Conservation (phyloP, 1,140 invertebrate species). For the Drosophila dunni region DNA sequence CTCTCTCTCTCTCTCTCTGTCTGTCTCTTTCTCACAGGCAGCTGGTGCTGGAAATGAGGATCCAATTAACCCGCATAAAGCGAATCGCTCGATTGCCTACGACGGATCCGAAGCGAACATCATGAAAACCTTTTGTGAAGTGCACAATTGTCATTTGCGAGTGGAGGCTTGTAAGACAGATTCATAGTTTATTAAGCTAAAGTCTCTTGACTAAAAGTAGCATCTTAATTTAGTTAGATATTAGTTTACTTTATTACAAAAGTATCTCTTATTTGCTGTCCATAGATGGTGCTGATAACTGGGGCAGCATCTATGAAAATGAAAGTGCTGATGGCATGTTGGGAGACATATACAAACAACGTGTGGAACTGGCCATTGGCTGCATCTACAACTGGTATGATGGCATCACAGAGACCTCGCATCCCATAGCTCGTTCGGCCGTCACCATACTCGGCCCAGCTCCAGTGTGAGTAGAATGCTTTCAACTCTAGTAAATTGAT, state of each 20-base stretch:
- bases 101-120: conserved; percentile 75
- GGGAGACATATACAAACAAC: conserved; percentile 73
- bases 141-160: conserved; percentile 74
- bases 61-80: conserved; percentile 58
- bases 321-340: conserved; percentile 67
- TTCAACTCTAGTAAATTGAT: neutral
- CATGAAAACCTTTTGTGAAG: conserved; percentile 72
- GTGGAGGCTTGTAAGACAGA: conserved; percentile 68
- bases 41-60: conserved; percentile 71
- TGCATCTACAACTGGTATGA: conserved; percentile 83
- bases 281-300: conserved; percentile 78
- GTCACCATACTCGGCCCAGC: conserved; percentile 77
- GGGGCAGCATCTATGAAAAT: conserved; percentile 79
- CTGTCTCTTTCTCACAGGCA: conserved; percentile 36
- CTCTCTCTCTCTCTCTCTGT: neutral
- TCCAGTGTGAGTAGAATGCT: conserved; percentile 50
- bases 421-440: conserved; percentile 72
- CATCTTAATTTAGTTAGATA: neutral
- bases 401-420: conserved; percentile 72
- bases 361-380: conserved; percentile 76
- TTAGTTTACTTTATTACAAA: neutral
- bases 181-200: too few species aligned
- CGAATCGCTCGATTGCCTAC: conserved; percentile 58
- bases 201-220: too few species aligned
- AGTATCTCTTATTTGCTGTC: too few species aligned